Evolutionary conservation across 1,140 invertebrate species (phyloP), one percentile per base, ranked within the genome.

Genomic region (Papilio machaon): DNA sequence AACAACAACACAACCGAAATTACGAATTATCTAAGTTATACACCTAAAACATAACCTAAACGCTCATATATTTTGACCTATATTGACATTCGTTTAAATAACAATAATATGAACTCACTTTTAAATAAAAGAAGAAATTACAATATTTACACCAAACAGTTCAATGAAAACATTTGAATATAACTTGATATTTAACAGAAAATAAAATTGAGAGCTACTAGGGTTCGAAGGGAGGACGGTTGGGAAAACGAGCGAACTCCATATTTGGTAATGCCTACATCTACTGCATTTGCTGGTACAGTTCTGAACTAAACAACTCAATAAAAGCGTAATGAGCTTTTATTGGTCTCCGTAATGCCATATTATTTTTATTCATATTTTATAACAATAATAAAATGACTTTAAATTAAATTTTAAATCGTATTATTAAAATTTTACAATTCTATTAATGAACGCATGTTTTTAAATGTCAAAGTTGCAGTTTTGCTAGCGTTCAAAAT

Each of bases 221-320:
- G 92, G 92, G 92, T 93, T 90, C 89, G 91, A 94, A 94, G 92
- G 92, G 92, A 93, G 92, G 92, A 94, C 93, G 93, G 92, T 94
- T 94, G 92, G 90, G 92, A 94, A 94, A 94, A 94, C 94, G 94
- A 94, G 92, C 93, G 88, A 95, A 94, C 94, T 94, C 95, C 95
- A 95, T 95, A 95, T 95, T 95, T 95, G 95, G 95, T 95, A 95
- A 95, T 95, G 95, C 93, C 90, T 93, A 91, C 90, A 91, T 92
- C 87, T 84, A 87, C 91, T 91, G 88, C 89, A 92, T 92, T 92
- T 90, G 88, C 85, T 90, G 84, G 89, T 86, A 87, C 87, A 88
- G 89, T 88, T 89, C 83, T 86, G 74, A 73, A 80, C 43, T 23
- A 73, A 77, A 78, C 75, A 49, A 30, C n/a, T 35, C 74, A 35